Evolutionary conservation across 2,113 vertebrate genomes (phyloP).

Genomic region (Beaufortia kweichowensis): DNA sequence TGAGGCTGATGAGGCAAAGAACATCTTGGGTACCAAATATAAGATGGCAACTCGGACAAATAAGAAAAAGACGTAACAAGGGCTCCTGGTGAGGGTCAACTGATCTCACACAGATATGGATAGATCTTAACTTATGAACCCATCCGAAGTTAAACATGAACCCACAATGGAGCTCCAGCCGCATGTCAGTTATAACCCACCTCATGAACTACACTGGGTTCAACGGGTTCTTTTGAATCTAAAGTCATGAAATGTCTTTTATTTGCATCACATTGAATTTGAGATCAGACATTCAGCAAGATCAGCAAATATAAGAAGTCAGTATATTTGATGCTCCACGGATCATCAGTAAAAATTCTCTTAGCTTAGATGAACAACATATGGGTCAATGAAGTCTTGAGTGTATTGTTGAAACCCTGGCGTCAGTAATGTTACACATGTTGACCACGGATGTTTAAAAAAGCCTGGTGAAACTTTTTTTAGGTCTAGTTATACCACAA

Average conservation of each 20-base stretch:
- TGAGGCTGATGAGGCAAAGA: constrained; percentile 32
- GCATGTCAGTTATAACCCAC: background rate
- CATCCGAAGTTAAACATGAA: background rate
- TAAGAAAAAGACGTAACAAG: constrained; percentile 60
- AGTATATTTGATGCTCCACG: background rate
- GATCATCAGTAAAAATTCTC: background rate
- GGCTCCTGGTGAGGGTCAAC: constrained; percentile 58
- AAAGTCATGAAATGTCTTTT: background rate
- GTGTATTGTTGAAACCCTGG: background rate
- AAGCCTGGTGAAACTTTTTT: background rate
- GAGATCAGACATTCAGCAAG: background rate
- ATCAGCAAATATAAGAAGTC: background rate
- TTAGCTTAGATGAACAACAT: background rate
- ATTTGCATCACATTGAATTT: background rate
- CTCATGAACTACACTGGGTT: constrained; percentile 7
- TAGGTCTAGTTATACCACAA: background rate
- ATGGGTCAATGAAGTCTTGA: background rate
- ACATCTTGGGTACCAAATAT: constrained; percentile 50
- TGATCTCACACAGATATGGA: constrained; percentile 4
- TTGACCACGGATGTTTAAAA: background rate
- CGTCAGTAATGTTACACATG: background rate
- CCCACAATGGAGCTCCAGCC: background rate
- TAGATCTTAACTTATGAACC: constrained; percentile 3
- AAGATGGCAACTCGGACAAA: constrained; percentile 55
- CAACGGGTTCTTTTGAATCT: background rate